Evolutionary conservation across 2,113 vertebrate genomes (phyloP).

Genomic region (Xiphias gladius): DNA sequence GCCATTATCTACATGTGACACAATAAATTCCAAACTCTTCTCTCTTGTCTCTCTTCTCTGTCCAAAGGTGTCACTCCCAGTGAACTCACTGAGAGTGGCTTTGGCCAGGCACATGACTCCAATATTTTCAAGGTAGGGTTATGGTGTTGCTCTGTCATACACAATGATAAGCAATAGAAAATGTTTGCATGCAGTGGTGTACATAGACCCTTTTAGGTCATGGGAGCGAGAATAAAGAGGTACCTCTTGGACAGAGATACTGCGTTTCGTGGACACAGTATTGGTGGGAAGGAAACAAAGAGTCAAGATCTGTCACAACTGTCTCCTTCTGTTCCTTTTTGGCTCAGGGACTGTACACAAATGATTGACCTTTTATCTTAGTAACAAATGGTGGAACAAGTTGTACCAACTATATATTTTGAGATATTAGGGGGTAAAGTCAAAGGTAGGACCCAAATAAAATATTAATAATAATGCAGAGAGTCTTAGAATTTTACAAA

Average conservation of each 20-base stretch:
- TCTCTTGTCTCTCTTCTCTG: constrained; percentile 12
- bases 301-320: not conserved
- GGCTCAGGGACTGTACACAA: not conserved
- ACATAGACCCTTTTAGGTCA: not conserved
- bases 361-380: too few relatives aligned
- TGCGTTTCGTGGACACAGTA: too few relatives aligned
- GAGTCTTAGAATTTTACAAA: too few relatives aligned
- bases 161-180: not conserved
- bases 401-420: not conserved
- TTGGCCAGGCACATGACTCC: constrained; percentile 17
- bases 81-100: constrained; percentile 36
- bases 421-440: too few relatives aligned
- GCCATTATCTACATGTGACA: not conserved
- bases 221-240: too few relatives aligned
- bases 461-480: too few relatives aligned
- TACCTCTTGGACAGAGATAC: too few relatives aligned
- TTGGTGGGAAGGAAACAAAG: too few relatives aligned
- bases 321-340: not conserved
- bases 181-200: not conserved
- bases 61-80: constrained; percentile 47
- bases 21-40: not conserved
- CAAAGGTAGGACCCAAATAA: too few relatives aligned
- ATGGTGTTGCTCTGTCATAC: not conserved
- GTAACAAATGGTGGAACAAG: not conserved
- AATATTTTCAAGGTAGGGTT: constrained; percentile 43